Conservation (phyloP, 2,888 invertebrate species). For the Beris chalybata region DNA sequence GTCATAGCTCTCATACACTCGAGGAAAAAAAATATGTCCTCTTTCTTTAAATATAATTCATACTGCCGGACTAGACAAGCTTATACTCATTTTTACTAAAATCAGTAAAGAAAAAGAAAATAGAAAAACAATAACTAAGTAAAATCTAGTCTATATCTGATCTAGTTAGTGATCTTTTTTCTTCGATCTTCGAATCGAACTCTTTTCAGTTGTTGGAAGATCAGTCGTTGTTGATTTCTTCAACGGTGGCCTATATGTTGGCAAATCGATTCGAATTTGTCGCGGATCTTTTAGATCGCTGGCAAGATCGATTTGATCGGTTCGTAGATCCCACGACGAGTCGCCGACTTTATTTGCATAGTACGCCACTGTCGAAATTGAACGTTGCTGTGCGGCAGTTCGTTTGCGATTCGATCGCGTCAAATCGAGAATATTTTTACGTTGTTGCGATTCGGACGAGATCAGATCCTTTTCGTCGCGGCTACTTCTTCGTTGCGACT, state of each 20-base stretch:
- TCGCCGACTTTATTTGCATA: conserved; percentile 41
- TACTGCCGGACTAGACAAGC: conserved; percentile 29
- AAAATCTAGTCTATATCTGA: conserved; percentile 15
- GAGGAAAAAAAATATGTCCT: neutral
- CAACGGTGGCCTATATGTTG: conserved; percentile 60
- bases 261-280: conserved; percentile 61
- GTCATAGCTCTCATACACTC: neutral
- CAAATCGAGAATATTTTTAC: conserved; percentile 51
- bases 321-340: conserved; percentile 23
- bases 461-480: conserved; percentile 32
- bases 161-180: conserved; percentile 18
- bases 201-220: conserved; percentile 10
- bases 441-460: conserved; percentile 41
- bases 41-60: neutral
- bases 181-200: conserved; percentile 22
- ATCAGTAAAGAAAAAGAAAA: neutral
- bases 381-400: conserved; percentile 31
- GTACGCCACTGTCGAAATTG: conserved; percentile 46
- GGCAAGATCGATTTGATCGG: conserved; percentile 39
- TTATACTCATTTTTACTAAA: conserved; percentile 21
- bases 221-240: neutral
- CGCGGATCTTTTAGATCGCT: conserved; percentile 47
- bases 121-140: conserved; percentile 32
- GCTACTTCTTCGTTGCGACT: conserved; percentile 15
- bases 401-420: conserved; percentile 38